Conservation (phyloP, 1,140 invertebrate species). For the Riptortus pedestris region DNA sequence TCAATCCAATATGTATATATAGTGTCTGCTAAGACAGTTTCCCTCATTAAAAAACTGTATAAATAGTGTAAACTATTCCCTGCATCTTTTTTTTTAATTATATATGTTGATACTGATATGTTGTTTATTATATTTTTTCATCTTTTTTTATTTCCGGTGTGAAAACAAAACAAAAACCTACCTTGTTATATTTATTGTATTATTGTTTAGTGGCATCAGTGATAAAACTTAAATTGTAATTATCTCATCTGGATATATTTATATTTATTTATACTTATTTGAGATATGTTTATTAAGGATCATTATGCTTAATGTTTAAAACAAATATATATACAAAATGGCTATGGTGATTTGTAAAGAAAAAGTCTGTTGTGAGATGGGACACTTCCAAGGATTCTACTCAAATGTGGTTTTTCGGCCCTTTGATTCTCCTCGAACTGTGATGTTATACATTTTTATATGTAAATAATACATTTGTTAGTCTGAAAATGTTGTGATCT, state of each 20-base stretch:
- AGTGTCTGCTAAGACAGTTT: background rate
- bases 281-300: too few species aligned
- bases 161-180: too few species aligned
- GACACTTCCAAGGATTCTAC: slow-evolving; percentile 2
- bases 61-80: slow-evolving; percentile 8
- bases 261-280: too few species aligned
- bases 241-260: too few species aligned
- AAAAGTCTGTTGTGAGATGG: too few species aligned
- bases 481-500: slow-evolving; percentile 8
- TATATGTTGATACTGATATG: slow-evolving; percentile 6
- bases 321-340: too few species aligned
- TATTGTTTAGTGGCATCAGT: too few species aligned
- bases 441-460: slow-evolving; percentile 5
- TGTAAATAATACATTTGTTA: slow-evolving; percentile 11
- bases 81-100: slow-evolving; percentile 4
- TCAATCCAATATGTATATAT: slow-evolving; percentile 7
- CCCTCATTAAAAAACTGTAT: background rate
- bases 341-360: too few species aligned
- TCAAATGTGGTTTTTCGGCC: background rate
- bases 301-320: too few species aligned
- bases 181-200: too few species aligned
- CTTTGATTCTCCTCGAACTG: slow-evolving; percentile 8
- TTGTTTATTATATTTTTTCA: slow-evolving; percentile 3
- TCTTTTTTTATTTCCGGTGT: background rate
- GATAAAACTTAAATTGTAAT: too few species aligned